A percentile compares a stretch with the other conserved stretches of the same genome.
phyloP scores from a whole-genome alignment of 2,888 invertebrate species.

The Eupithecia centaureata region DNA sequence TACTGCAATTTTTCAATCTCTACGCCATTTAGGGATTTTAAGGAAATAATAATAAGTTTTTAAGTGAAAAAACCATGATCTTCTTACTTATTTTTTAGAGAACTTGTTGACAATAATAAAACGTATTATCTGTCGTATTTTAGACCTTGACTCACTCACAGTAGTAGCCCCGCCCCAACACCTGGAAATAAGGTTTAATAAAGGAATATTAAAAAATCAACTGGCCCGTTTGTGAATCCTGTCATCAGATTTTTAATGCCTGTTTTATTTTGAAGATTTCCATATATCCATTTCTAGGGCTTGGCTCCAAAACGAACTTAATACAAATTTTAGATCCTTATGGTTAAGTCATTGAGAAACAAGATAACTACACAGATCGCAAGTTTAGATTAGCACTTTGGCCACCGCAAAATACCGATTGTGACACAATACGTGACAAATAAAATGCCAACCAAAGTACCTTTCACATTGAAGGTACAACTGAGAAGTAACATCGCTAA shows the following conservation, averaged over 20 bases:
- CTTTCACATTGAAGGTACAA: constrained; percentile 62
- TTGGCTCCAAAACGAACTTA: neutral
- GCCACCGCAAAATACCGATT: constrained; percentile 55
- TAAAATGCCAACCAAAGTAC: constrained; percentile 68
- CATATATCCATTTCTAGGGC: too few species aligned
- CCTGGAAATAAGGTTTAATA: too few species aligned
- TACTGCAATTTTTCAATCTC: constrained; percentile 15
- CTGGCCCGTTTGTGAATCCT: too few species aligned
- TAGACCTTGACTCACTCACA: too few species aligned
- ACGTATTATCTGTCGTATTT: neutral
- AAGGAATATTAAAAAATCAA: too few species aligned
- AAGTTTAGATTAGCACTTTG: constrained; percentile 22
- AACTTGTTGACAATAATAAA: neutral
- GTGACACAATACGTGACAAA: constrained; percentile 76
- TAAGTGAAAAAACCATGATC: neutral
- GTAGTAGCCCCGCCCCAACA: too few species aligned
- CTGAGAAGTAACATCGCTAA: constrained; percentile 15
- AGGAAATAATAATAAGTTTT: neutral
- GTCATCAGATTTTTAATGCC: too few species aligned
- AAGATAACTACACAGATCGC: constrained; percentile 30
- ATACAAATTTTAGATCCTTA: constrained; percentile 1
- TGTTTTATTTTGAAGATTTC: too few species aligned
- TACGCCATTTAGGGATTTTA: constrained; percentile 9
- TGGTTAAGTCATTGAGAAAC: constrained; percentile 24
- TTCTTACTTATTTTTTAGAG: neutral